These are phyloP conservation scores for Pogona vitticeps DNA, from an alignment of 2,113 vertebrate genomes.

Conservation along the genomic window DNA sequence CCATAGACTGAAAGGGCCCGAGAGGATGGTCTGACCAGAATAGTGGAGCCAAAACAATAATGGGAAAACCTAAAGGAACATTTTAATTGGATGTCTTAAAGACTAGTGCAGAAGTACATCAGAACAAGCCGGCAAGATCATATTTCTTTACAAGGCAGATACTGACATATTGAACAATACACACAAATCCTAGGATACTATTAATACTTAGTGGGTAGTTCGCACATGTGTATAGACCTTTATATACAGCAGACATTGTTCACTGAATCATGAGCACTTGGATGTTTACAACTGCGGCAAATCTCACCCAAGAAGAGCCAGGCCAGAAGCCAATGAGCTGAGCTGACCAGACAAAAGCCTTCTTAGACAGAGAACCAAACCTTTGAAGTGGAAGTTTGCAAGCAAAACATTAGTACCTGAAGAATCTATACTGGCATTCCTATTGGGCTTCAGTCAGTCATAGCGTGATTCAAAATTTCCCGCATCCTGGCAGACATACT, in stretches of 20 bases:
- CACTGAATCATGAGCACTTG: conserved; percentile 1
- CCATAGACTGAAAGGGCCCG: background rate
- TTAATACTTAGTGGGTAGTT: conserved; percentile 12
- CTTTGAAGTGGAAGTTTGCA: background rate
- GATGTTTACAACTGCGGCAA: background rate
- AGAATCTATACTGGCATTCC: background rate
- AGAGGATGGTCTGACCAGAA: accelerated
- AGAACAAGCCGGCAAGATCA: background rate
- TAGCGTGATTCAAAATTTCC: conserved; percentile 31
- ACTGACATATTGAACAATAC: conserved; percentile 31
- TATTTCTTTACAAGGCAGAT: conserved; percentile 20
- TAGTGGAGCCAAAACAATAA: background rate
- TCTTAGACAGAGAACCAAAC: conserved; percentile 9
- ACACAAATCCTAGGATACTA: conserved; percentile 35
- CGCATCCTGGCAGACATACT: background rate
- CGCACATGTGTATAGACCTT: background rate
- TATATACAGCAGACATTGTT: conserved; percentile 1
- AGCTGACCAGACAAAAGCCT: conserved; percentile 11
- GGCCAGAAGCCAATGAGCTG: background rate
- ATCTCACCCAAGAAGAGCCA: background rate
- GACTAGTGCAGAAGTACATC: conserved; percentile 25
- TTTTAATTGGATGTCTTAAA: conserved; percentile 12
- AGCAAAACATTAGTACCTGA: background rate
- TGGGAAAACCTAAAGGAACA: conserved; percentile 29
- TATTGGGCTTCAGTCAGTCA: background rate